Evolutionary conservation across 2,113 vertebrate genomes (phyloP).

Genomic region (Poicephalus gulielmi): DNA sequence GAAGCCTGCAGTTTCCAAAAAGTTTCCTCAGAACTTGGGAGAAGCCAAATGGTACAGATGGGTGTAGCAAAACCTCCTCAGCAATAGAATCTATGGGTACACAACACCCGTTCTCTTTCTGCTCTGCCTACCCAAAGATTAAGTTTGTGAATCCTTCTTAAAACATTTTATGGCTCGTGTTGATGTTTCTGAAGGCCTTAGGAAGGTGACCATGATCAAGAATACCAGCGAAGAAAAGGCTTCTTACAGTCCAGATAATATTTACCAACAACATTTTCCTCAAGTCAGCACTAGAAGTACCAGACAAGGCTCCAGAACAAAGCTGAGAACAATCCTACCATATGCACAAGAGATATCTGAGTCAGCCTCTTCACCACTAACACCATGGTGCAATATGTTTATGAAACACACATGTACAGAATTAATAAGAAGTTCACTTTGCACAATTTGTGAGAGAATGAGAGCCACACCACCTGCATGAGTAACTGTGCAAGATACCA

Average conservation of each 20-base stretch:
- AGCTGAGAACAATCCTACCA: neutral
- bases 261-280: neutral
- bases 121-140: neutral
- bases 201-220: neutral
- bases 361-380: neutral
- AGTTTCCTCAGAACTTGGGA: constrained; percentile 22
- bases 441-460: neutral
- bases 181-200: neutral
- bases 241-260: neutral
- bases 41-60: constrained; percentile 20
- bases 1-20: constrained; percentile 14
- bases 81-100: neutral
- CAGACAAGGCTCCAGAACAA: neutral
- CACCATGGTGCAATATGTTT: neutral
- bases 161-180: neutral
- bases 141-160: neutral
- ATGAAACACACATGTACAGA: neutral
- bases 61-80: neutral
- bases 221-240: neutral
- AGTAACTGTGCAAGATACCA: neutral
- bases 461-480: fast-evolving
- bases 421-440: neutral
- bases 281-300: neutral
- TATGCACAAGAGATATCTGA: neutral
- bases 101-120: neutral